Percentiles rank a stretch among this genome's conserved stretches.
These are phyloP conservation scores for Alosa sapidissima DNA, from an alignment of 2,797 vertebrate species.

Conservation along the genomic window DNA sequence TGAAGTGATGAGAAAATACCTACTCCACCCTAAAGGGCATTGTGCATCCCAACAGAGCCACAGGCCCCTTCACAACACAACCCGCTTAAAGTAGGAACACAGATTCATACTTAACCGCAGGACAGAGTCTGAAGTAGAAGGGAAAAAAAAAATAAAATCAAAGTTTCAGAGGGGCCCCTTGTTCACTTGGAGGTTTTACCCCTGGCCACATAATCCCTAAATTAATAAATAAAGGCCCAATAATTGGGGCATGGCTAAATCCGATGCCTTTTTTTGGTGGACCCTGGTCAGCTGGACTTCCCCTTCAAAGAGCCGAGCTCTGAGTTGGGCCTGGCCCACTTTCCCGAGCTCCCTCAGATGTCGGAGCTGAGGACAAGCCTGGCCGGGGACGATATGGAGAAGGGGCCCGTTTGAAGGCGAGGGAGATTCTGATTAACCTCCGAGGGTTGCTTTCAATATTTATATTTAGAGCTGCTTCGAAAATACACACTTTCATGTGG, in stretches of 20 bases:
- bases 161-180: constrained; percentile 4
- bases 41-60: constrained; percentile 53
- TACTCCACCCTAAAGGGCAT: constrained; percentile 73
- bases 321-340: constrained; percentile 62
- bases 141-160: neutral
- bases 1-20: constrained; percentile 71
- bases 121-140: neutral
- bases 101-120: neutral
- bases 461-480: constrained; percentile 26
- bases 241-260: constrained; percentile 31
- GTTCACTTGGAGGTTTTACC: constrained; percentile 8
- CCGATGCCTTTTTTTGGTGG: constrained; percentile 32
- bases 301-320: constrained; percentile 31
- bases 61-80: neutral
- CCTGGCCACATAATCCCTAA: constrained; percentile 7
- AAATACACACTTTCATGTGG: constrained; percentile 19
- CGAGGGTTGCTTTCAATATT: constrained; percentile 37
- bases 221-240: constrained; percentile 27
- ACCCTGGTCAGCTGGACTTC: constrained; percentile 26
- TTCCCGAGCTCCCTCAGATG: constrained; percentile 64
- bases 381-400: constrained; percentile 61
- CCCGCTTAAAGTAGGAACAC: neutral
- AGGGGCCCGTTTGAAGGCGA: constrained; percentile 60
- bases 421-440: constrained; percentile 65
- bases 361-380: constrained; percentile 66